phyloP scores from a whole-genome alignment of 2,888 invertebrate species.

The Cephus nigrinus region DNA sequence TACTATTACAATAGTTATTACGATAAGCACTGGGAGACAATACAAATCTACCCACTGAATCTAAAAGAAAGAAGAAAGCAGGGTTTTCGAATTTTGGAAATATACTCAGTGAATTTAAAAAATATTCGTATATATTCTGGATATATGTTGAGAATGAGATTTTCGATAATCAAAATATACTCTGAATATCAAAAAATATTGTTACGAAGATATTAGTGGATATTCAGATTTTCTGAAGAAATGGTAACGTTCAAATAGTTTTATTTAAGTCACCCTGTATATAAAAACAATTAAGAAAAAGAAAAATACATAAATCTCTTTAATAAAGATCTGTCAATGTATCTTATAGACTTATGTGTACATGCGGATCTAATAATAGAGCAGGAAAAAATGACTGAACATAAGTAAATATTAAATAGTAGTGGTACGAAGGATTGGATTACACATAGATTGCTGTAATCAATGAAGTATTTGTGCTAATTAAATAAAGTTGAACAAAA shows the following conservation, averaged over 20 bases:
- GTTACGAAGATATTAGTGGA: not conserved
- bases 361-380: not conserved
- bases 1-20: not conserved
- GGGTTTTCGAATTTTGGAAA: not conserved
- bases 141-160: too few relatives aligned
- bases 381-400: not conserved
- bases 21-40: not conserved
- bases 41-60: not conserved
- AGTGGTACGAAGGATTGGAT: too few relatives aligned
- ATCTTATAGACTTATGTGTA: too few relatives aligned
- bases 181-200: not conserved
- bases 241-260: not conserved
- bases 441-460: too few relatives aligned
- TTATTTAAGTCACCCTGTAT: not conserved
- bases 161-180: not conserved
- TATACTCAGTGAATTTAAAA: not conserved
- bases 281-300: not conserved
- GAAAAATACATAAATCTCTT: not conserved
- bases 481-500: too few relatives aligned
- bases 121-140: too few relatives aligned
- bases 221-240: not conserved
- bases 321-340: not conserved
- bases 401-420: too few relatives aligned
- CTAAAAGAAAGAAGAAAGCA: not conserved
- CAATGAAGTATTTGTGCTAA: too few relatives aligned